Evolutionary conservation across 2,113 vertebrate species (phyloP).

Genomic region (Zapornia atra): DNA sequence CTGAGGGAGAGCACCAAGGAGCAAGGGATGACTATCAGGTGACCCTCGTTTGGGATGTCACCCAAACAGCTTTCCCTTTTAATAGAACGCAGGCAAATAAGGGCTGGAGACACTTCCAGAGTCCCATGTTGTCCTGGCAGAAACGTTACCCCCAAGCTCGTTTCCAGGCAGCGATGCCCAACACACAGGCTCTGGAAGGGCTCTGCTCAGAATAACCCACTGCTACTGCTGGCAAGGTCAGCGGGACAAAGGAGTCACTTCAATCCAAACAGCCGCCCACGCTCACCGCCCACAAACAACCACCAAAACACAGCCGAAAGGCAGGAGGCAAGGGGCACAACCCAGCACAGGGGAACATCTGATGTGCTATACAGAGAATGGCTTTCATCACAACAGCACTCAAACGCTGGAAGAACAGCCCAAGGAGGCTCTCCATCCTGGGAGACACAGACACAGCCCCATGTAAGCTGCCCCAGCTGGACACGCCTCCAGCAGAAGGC

Average conservation of each 20-base stretch:
- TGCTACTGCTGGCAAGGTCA: neutral
- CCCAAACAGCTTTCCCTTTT: neutral
- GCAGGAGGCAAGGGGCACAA: neutral
- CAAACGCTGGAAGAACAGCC: neutral
- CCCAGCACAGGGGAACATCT: neutral
- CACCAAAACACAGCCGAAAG: neutral
- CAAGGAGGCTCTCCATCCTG: neutral
- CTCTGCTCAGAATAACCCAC: neutral
- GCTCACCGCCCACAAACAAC: neutral
- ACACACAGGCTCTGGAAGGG: neutral
- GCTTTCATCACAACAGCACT: neutral
- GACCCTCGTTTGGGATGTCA: neutral
- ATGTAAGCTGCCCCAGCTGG: neutral
- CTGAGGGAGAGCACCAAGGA: neutral
- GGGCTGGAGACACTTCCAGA: neutral
- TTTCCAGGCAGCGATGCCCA: neutral
- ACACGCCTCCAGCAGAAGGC: rapidly evolving
- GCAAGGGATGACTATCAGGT: neutral
- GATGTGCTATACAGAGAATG: neutral
- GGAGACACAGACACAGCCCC: neutral
- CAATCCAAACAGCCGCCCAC: neutral
- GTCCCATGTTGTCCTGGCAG: neutral
- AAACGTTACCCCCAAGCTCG: rapidly evolving
- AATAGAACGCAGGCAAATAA: neutral
- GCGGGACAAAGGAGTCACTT: neutral